Evolutionary conservation across 2,113 vertebrate species (phyloP).

Genomic region (Ailurus styani): DNA sequence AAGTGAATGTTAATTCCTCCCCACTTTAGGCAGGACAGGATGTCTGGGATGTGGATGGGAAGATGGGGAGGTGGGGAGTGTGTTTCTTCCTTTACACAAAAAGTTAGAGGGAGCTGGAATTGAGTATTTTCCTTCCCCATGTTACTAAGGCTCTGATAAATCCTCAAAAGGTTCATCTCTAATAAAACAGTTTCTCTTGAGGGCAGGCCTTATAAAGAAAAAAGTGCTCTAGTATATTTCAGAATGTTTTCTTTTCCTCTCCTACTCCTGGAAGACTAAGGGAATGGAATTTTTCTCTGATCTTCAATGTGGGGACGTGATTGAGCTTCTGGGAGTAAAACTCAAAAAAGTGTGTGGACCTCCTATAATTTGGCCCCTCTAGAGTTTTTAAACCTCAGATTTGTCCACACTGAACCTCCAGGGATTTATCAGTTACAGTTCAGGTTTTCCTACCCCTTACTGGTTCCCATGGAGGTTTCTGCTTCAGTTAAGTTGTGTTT

Average conservation of each 20-base stretch:
- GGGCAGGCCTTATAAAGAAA: background rate
- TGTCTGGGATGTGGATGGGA: background rate
- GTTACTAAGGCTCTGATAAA: background rate
- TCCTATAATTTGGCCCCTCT: background rate
- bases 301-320: background rate
- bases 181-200: background rate
- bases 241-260: background rate
- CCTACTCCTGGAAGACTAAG: background rate
- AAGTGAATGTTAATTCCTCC: background rate
- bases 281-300: background rate
- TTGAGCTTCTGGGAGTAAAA: background rate
- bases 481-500: background rate
- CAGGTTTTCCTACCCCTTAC: background rate
- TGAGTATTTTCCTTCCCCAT: background rate
- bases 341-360: background rate
- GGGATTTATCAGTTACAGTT: background rate
- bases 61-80: background rate
- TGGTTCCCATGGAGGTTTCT: background rate
- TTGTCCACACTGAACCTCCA: background rate
- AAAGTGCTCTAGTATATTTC: background rate
- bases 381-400: background rate
- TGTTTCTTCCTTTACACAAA: background rate
- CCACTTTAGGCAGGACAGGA: background rate
- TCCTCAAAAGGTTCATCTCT: background rate
- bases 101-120: background rate